These are phyloP conservation scores for Diabrotica undecimpunctata DNA, from an alignment of 1,140 invertebrate species.

Conservation along the genomic window DNA sequence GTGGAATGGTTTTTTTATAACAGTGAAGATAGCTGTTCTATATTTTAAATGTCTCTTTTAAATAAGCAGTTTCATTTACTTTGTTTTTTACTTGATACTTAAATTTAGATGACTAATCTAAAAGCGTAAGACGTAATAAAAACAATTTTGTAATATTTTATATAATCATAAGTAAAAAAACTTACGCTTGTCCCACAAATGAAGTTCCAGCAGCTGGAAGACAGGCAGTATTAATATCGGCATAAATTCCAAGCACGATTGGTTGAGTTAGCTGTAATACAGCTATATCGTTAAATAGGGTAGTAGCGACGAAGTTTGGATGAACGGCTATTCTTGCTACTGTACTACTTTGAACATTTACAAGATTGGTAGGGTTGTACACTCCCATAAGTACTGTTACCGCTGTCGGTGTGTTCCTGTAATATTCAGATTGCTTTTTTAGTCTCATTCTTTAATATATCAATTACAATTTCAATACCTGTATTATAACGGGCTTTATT, in stretches of 20 bases:
- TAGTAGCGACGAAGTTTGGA: constrained; percentile 52
- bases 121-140: neutral
- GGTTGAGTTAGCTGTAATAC: constrained; percentile 55
- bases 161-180: neutral
- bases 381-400: constrained; percentile 34
- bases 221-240: constrained; percentile 58
- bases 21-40: too few relatives aligned
- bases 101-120: too few relatives aligned
- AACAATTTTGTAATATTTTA: neutral
- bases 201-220: constrained; percentile 46
- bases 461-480: too few relatives aligned
- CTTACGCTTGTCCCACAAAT: constrained; percentile 34
- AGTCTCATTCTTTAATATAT: too few relatives aligned
- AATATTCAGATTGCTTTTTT: neutral
- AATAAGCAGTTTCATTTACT: too few relatives aligned
- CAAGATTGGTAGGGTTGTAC: constrained; percentile 24
- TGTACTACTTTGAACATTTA: constrained; percentile 24
- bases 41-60: too few relatives aligned
- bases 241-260: constrained; percentile 46
- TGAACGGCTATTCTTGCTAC: constrained; percentile 47
- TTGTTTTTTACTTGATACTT: too few relatives aligned
- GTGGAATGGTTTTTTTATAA: too few relatives aligned
- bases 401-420: constrained; percentile 24
- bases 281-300: constrained; percentile 62
- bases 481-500: too few relatives aligned